A percentile compares a stretch with the other conserved stretches of the same genome.
phyloP scores from a whole-genome alignment of 2,797 vertebrate genomes.

The Graptemys geographica region DNA sequence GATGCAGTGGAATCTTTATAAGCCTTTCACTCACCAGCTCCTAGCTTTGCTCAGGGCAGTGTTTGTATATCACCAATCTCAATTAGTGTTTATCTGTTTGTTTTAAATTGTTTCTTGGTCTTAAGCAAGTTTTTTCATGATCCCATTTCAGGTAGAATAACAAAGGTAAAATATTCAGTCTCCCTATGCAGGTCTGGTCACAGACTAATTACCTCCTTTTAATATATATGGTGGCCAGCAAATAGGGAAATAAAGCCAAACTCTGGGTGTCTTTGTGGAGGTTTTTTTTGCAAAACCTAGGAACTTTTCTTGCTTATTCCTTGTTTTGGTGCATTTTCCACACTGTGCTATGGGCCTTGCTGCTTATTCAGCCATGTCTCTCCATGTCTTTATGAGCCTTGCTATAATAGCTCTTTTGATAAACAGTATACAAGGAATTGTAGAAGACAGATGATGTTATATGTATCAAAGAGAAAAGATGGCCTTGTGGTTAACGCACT shows the following conservation, averaged over 20 bases:
- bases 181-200: background rate
- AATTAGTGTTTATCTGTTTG: slow-evolving; percentile 38
- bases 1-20: background rate
- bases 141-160: slow-evolving; percentile 14
- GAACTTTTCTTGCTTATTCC: background rate
- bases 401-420: background rate
- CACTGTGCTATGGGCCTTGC: background rate
- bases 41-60: slow-evolving; percentile 31
- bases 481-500: rapidly evolving
- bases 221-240: background rate
- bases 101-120: slow-evolving; percentile 7
- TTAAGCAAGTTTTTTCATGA: slow-evolving; percentile 31
- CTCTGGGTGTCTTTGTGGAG: background rate
- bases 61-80: background rate
- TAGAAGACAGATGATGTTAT: background rate
- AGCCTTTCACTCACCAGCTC: background rate
- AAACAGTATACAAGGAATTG: background rate
- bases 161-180: background rate
- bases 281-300: background rate
- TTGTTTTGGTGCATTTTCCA: background rate
- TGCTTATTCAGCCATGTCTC: background rate
- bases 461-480: background rate
- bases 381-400: background rate
- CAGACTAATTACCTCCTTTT: slow-evolving; percentile 1
- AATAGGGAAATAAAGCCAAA: background rate